phyloP scores from a whole-genome alignment of 2,888 invertebrate genomes.

The Nymphalis c-album region DNA sequence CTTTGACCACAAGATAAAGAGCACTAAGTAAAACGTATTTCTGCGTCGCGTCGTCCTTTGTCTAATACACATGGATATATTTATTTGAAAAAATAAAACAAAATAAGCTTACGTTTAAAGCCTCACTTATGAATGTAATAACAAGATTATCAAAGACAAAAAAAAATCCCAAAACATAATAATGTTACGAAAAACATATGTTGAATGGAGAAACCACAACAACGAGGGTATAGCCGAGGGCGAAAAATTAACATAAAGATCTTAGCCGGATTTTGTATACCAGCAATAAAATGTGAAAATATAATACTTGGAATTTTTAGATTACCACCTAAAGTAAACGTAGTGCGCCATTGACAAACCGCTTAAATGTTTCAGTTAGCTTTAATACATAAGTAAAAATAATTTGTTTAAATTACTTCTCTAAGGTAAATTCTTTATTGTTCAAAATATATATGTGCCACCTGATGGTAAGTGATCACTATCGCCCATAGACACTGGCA shows the following conservation, averaged over 20 bases:
- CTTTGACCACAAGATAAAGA: no score
- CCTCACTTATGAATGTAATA: not conserved
- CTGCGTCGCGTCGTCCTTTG: not conserved
- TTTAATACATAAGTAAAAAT: no score
- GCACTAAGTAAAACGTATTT: no score
- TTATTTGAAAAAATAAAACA: not conserved
- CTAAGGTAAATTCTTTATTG: no score
- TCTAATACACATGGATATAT: not conserved
- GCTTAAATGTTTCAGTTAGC: no score
- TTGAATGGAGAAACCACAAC: conserved; percentile 33
- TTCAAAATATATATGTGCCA: no score
- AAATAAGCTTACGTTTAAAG: no score
- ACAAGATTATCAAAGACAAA: conserved; percentile 5
- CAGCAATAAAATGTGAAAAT: conserved; percentile 30
- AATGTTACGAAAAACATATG: conserved; percentile 32
- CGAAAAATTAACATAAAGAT: conserved; percentile 37
- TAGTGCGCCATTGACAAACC: no score
- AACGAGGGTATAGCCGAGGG: conserved; percentile 35
- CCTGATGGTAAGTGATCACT: no score
- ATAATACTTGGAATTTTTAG: conserved; percentile 27
- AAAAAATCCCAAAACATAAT: conserved; percentile 21
- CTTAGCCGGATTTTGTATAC: conserved; percentile 27
- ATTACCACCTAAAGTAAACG: conserved; percentile 17
- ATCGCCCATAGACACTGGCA: no score
- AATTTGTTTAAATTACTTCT: no score